phyloP scores from a whole-genome alignment of 2,888 invertebrate genomes.

The Gastracanthus pulcherrimus region DNA sequence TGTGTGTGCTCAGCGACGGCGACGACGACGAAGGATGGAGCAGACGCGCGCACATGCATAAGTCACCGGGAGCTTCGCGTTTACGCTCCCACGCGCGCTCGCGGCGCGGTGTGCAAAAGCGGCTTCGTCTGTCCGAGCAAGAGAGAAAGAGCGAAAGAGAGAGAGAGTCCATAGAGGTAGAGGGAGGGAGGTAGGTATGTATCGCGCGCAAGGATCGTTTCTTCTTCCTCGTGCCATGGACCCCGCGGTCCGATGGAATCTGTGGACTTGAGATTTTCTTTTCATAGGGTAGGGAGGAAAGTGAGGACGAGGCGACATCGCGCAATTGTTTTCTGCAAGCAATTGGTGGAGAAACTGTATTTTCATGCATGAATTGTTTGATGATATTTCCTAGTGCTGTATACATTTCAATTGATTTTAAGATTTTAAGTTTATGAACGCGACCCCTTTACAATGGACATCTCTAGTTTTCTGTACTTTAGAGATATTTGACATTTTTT shows the following conservation, averaged over 20 bases:
- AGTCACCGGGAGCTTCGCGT: constrained; percentile 41
- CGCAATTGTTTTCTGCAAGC: background rate
- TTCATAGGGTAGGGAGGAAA: background rate
- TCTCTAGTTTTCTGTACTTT: too few relatives aligned
- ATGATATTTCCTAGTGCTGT: too few relatives aligned
- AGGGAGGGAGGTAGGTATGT: constrained; percentile 9
- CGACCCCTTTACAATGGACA: too few relatives aligned
- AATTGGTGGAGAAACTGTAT: background rate
- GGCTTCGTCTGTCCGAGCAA: background rate
- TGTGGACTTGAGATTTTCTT: background rate
- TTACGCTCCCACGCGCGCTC: constrained; percentile 51
- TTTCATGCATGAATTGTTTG: background rate
- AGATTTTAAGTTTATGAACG: too few relatives aligned
- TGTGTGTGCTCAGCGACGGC: background rate
- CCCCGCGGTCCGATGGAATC: background rate
- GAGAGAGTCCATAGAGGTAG: too few relatives aligned
- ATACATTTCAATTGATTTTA: too few relatives aligned
- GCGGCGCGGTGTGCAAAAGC: background rate
- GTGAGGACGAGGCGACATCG: background rate
- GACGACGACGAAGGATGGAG: background rate
- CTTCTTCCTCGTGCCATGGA: constrained; percentile 25
- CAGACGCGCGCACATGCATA: constrained; percentile 14
- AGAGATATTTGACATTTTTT: too few relatives aligned
- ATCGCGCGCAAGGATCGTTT: constrained; percentile 37
- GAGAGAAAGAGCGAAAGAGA: background rate